Evolutionary conservation across 1,140 invertebrate species (phyloP), one percentile per base, ranked within the genome.

Genomic region (Drosophila bipectinata): DNA sequence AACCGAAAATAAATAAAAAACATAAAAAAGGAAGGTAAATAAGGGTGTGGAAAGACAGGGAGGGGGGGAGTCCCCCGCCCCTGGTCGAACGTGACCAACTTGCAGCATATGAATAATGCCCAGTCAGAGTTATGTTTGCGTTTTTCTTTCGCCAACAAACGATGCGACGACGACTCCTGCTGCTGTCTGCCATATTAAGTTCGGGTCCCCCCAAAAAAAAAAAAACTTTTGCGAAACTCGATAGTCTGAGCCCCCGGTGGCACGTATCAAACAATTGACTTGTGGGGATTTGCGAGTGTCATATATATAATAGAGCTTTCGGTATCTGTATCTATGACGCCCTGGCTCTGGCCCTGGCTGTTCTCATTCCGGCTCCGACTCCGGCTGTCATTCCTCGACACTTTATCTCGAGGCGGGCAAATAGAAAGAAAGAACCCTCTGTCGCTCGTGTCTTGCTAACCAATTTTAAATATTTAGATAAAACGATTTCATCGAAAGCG

Each of bases 401-500:
- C 64, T 47, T 68, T 68, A 68, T 68, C 64, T 55, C 26, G 61
- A 49, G 39, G 61, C 64, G 53, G 64, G 63, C 32, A 67, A 67
- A 64, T 67, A 45, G 59, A 53, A 67, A 64, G 39, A 24, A 18
- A 52, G 30, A 41, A 54, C 41, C 49, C 41, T 66, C 14, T 47
- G 61, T 47, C 30, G 61, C 61, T 67, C 73, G 64, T 74, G 67
- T 64, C 55, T 79, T 66, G 60, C 73, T 72, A 78, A 72, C 64
- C 77, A 81, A 87, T 81, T 85, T 85, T 85, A 87, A 85, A 85
- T 85, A 85, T 85, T 85, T 78, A 87, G 82, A 85, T 85, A 87
- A 85, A 85, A 78, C 64, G 41, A 37, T 37, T 37, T 12, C 41
- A 18, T 81, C 47, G 54, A 69, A 78, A 47, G 26, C 26, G 26